Base-by-base conservation (phyloP, 2,888 invertebrate species). In the Steinernema scapterisci region DNA sequence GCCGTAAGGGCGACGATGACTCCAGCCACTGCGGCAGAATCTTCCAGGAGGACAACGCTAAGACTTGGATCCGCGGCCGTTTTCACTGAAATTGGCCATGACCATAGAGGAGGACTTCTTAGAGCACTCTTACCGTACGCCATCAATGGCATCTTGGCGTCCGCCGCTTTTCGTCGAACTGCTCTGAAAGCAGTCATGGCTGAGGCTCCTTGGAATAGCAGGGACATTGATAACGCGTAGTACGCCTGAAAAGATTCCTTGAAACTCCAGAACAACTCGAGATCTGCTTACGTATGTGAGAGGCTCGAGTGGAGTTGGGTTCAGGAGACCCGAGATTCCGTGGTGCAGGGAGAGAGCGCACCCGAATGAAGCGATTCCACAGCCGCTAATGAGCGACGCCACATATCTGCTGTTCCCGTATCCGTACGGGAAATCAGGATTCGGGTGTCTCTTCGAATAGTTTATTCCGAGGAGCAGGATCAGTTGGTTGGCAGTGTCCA, bases 281-380 rank as follows among this genome's bases (percentile, higher is more conserved):
- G 25, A 11, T 51, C n/a, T 19, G 54, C 81, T 75, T 89, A 93
- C 93, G 95, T 95, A 96, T 87, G 92, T 93, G 84, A 94, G 92
- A 83, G 95, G 93, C 80, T 93, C 92, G 52, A 95, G 90, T 0
- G 92, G 92, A 82, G 92, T 91, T 0, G 95, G 95, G 88, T 94
- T 91, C 16, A 95, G 81, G 21, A 99, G 91, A 0, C 97, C 97
- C 43, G 92, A 92, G 77, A 97, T 92, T 71, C 97, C 97, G 88
- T 99, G 97, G 88, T 99, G 97, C 44, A 95, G 91, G 0, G 97
- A 95, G 63, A 97, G 89, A 7, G 97, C 97, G 81, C 86, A 85
- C 54, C 99, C 99, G 54, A 97, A 93, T 88, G 95, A 97, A 89
- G 99, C 97, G 85, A 99, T 99, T 45, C 96, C 96, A 27, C 97